Percentiles rank a stretch among this genome's conserved stretches.
Evolutionary conservation across 2,888 invertebrate genomes (phyloP).

Genomic region (Perdita meconis): DNA sequence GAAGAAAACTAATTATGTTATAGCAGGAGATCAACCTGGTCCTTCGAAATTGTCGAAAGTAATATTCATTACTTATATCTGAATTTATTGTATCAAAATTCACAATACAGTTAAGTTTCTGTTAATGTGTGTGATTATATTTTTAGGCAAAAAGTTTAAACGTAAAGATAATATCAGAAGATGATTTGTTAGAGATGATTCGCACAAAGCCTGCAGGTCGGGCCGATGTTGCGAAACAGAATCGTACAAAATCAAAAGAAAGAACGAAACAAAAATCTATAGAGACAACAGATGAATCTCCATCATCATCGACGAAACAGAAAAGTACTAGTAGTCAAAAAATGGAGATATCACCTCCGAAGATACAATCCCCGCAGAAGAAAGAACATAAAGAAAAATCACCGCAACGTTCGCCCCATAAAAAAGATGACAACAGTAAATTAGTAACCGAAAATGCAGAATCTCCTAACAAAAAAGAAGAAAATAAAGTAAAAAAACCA

Average conservation of each 20-base stretch:
- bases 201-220: slow-evolving; percentile 85
- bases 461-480: neutral
- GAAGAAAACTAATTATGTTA: slow-evolving; percentile 92
- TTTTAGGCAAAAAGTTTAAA: slow-evolving; percentile 87
- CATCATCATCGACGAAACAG: slow-evolving; percentile 28
- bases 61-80: slow-evolving; percentile 11
- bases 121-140: slow-evolving; percentile 5
- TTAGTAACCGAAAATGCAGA: neutral
- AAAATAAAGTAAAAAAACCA: neutral
- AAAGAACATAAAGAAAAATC: slow-evolving; percentile 1
- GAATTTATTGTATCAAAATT: neutral
- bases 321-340: slow-evolving; percentile 20
- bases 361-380: slow-evolving; percentile 2
- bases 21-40: slow-evolving; percentile 94
- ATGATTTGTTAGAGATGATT: slow-evolving; percentile 92
- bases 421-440: neutral
- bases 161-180: slow-evolving; percentile 91
- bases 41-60: slow-evolving; percentile 91
- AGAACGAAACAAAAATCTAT: slow-evolving; percentile 40
- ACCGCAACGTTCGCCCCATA: slow-evolving; percentile 1
- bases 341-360: neutral
- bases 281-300: slow-evolving; percentile 27
- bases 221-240: slow-evolving; percentile 56
- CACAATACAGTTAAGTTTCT: neutral
- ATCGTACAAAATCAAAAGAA: slow-evolving; percentile 50